Percentiles rank a stretch among this genome's conserved stretches.
These are phyloP conservation scores for Gallinago paraguaiae DNA, from an alignment of 2,113 vertebrate genomes.

Conservation along the genomic window DNA sequence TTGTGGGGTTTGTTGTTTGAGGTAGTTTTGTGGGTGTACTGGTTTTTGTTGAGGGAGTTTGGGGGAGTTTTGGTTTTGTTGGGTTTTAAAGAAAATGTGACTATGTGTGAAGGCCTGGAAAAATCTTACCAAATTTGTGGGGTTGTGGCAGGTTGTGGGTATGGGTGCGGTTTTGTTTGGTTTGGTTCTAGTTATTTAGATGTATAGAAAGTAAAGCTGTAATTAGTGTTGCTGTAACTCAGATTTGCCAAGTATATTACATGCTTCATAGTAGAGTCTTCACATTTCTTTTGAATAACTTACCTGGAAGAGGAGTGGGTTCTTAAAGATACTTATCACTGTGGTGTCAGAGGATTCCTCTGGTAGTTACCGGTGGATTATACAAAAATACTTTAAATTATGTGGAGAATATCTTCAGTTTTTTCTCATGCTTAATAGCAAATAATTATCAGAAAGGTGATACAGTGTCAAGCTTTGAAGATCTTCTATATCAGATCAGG, in stretches of 20 bases:
- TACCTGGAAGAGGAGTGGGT: neutral
- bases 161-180: neutral
- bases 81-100: neutral
- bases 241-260: neutral
- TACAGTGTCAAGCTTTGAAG: neutral
- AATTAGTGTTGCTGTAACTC: neutral
- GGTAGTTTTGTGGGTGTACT: neutral
- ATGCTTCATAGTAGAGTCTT: neutral
- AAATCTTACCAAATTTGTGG: neutral
- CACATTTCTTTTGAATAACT: neutral
- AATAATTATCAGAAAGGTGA: neutral
- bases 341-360: neutral
- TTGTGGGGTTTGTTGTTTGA: neutral
- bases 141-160: neutral
- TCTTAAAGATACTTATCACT: neutral
- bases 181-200: neutral
- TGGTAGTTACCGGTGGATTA: neutral
- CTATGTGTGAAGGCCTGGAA: neutral
- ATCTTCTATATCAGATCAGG: neutral
- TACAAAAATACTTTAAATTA: neutral
- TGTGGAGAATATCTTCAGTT: neutral
- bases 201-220: neutral
- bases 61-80: neutral
- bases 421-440: neutral
- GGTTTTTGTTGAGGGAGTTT: neutral